Evolutionary conservation across 2,888 invertebrate species (phyloP), one percentile per base, ranked within the genome.

Genomic region (Halictus ligatus): DNA sequence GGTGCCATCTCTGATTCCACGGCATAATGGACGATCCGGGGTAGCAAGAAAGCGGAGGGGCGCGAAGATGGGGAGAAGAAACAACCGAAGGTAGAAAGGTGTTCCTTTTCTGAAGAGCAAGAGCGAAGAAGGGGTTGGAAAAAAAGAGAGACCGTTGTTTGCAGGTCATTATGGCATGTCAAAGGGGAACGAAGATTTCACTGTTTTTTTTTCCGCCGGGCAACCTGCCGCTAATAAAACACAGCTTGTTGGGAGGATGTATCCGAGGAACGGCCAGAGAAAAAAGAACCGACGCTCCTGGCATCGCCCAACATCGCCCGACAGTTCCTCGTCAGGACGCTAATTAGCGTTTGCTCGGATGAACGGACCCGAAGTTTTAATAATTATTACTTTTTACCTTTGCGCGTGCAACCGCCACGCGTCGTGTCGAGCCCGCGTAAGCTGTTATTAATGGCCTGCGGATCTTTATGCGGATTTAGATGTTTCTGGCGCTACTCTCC

Each of bases 141-240:
- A 76, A n/a, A 58, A 35, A 50, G 35, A 18, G 87, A 83, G 90
- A 89, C 89, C 88, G 89, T 92, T 94, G 93, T 94, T 94, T 94
- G 94, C 94, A 94, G 92, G 92, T 94, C 94, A 93, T 94, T 94
- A 94, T 92, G 86, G 85, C 89, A 87, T 91, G 91, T 86, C 89
- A 89, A 89, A 92, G 81, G 88, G 86, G 78, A 48, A 86, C 88
- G 89, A 89, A 89, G 91, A 89, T 90, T 89, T 90, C 84, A 60
- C 80, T 83, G 83, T 1, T 43, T 84, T 83, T 88, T 85, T 82
- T 82, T 83, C 21, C 78, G 13, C 71, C 84, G 75, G 83, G 60
- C 72, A 50, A 79, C 77, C 78, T 85, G 60, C 29, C 48, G 80
- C 69, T 84, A 80, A 84, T 88, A 84, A 86, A 84, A 87, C 77